These are phyloP conservation scores for Drosophila nr. perissopoda DNA, from an alignment of 2,888 invertebrate genomes.

Conservation along the genomic window DNA sequence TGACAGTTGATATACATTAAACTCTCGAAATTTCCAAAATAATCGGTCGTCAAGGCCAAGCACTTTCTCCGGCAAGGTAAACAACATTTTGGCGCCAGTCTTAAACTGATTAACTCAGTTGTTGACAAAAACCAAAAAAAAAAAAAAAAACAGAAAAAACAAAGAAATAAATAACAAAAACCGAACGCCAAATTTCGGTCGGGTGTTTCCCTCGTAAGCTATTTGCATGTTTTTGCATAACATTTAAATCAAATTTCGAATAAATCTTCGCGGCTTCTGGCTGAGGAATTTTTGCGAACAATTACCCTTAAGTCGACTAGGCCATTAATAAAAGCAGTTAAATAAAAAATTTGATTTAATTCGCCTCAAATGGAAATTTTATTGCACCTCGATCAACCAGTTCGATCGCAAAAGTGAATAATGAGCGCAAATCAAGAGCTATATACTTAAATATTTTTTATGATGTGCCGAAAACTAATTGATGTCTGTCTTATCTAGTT, in stretches of 20 bases:
- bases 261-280: conserved; percentile 57
- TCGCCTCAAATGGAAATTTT: conserved; percentile 44
- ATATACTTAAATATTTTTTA: conserved; percentile 51
- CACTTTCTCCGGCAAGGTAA: conserved; percentile 74
- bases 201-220: conserved; percentile 55
- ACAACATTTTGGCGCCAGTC: conserved; percentile 75
- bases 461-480: conserved; percentile 75
- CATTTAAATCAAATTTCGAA: conserved; percentile 36
- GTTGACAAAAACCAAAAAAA: conserved; percentile 47
- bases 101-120: conserved; percentile 62
- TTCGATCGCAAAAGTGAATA: conserved; percentile 44
- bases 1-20: conserved; percentile 42
- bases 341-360: conserved; percentile 41
- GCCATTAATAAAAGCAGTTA: conserved; percentile 34
- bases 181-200: conserved; percentile 11
- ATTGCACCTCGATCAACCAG: conserved; percentile 45
- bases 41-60: conserved; percentile 63
- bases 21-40: conserved; percentile 29
- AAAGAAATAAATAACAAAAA: conserved; percentile 30
- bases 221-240: conserved; percentile 52
- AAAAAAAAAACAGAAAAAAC: conserved; percentile 18
- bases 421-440: conserved; percentile 37
- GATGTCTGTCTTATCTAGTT: conserved; percentile 34
- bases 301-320: conserved; percentile 21
- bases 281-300: conserved; percentile 33